phyloP scores from a whole-genome alignment of 1,140 invertebrate genomes.

The Euschistus heros region DNA sequence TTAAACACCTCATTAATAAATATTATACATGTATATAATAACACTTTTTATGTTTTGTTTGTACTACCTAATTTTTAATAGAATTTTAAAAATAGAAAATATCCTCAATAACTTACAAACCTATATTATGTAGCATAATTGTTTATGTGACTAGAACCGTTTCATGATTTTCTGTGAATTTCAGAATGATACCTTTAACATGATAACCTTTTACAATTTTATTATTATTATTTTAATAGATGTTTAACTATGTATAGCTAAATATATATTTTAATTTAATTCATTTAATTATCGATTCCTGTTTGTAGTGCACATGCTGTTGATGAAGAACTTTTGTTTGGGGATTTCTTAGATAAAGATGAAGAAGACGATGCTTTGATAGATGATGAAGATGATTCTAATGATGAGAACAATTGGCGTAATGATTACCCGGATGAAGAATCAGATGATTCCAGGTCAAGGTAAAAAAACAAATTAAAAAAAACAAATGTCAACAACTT shows the following conservation, averaged over 20 bases:
- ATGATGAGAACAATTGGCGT: conserved; percentile 34
- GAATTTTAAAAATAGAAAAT: too few relatives aligned
- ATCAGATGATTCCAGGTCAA: conserved; percentile 14
- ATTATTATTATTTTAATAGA: too few relatives aligned
- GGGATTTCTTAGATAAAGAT: conserved; percentile 7
- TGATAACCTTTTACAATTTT: too few relatives aligned
- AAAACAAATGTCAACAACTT: neutral
- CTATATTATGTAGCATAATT: too few relatives aligned
- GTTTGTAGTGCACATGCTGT: conserved; percentile 22
- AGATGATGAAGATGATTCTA: conserved; percentile 34
- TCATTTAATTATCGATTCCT: neutral
- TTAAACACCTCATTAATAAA: neutral
- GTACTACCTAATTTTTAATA: neutral
- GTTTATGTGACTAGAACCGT: too few relatives aligned
- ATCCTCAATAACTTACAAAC: too few relatives aligned
- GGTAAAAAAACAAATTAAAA: neutral
- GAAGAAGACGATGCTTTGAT: conserved; percentile 15
- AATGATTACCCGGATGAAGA: conserved; percentile 35
- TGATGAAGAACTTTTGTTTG: conserved; percentile 22
- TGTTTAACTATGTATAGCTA: too few relatives aligned
- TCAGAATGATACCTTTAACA: too few relatives aligned
- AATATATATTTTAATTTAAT: neutral
- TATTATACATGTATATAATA: neutral
- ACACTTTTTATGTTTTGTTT: neutral
- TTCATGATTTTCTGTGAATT: too few relatives aligned